phyloP scores from a whole-genome alignment of 2,797 vertebrate genomes.

The Martes flavigula region DNA sequence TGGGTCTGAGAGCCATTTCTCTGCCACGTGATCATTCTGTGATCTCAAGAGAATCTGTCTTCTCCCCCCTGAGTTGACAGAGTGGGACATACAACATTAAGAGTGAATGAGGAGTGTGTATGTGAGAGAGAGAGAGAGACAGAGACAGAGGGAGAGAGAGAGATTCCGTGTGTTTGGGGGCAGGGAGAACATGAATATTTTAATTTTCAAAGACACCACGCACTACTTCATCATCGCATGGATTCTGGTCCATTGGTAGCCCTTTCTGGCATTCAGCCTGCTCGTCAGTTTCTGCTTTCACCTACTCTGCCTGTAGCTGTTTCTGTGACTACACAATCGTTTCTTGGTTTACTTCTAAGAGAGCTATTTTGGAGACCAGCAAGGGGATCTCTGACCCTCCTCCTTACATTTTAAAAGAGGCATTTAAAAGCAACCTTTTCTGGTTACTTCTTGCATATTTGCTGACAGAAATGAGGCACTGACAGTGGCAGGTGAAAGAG shows the following conservation, averaged over 20 bases:
- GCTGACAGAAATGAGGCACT: not conserved
- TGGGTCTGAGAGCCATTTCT: not conserved
- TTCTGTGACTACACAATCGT: not conserved
- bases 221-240: not conserved
- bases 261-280: slow-evolving; percentile 11
- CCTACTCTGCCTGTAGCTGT: not conserved
- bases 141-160: too few relatives aligned
- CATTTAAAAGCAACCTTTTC: not conserved
- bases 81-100: not conserved
- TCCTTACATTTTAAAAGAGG: not conserved
- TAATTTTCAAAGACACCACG: slow-evolving; percentile 1
- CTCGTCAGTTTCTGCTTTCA: slow-evolving; percentile 9
- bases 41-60: not conserved
- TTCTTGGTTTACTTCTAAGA: slow-evolving; percentile 15
- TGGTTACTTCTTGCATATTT: not conserved
- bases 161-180: not conserved
- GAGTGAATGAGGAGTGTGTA: not conserved
- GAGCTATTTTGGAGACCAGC: not conserved
- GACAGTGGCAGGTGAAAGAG: not conserved
- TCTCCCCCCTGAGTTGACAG: not conserved
- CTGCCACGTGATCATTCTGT: not conserved
- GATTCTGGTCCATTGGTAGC: not conserved
- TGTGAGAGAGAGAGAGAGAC: not conserved
- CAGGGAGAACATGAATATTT: not conserved
- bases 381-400: not conserved